Evolutionary conservation across 2,797 vertebrate genomes (phyloP).

Genomic region (Molothrus ater): DNA sequence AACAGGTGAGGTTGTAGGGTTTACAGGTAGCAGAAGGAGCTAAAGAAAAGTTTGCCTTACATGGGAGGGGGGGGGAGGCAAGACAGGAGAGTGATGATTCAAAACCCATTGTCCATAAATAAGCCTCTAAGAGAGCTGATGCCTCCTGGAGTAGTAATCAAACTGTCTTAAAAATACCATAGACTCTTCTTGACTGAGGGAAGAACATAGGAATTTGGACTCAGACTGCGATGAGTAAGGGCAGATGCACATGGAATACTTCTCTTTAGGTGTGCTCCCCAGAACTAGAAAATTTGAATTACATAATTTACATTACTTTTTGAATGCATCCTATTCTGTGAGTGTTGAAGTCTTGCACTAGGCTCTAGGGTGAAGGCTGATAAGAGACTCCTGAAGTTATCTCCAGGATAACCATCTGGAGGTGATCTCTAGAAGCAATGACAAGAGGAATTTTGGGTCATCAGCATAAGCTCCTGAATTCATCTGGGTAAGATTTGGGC

Average conservation of each 20-base stretch:
- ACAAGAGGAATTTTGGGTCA: neutral
- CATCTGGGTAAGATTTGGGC: neutral
- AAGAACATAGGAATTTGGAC: neutral
- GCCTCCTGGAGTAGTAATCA: neutral
- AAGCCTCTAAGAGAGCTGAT: neutral
- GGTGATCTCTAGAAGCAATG: neutral
- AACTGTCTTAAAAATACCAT: neutral
- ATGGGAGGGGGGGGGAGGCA: neutral
- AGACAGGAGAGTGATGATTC: neutral
- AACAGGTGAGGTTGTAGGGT: neutral
- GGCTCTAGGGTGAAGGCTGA: neutral
- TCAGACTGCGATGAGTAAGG: neutral
- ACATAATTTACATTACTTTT: neutral
- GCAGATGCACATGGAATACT: neutral
- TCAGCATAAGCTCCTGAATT: neutral
- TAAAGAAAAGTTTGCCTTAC: neutral
- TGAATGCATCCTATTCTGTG: neutral
- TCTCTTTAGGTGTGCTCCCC: neutral
- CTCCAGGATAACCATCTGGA: neutral
- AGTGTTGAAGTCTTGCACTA: neutral
- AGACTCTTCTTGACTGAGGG: neutral
- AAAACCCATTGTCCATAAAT: neutral
- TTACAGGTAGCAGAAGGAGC: neutral
- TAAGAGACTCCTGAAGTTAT: neutral
- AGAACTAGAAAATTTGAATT: neutral